Percentiles rank a stretch among this genome's conserved stretches.
Conservation (phyloP, 2,888 invertebrate species). For the Eristalinus aeneus region DNA sequence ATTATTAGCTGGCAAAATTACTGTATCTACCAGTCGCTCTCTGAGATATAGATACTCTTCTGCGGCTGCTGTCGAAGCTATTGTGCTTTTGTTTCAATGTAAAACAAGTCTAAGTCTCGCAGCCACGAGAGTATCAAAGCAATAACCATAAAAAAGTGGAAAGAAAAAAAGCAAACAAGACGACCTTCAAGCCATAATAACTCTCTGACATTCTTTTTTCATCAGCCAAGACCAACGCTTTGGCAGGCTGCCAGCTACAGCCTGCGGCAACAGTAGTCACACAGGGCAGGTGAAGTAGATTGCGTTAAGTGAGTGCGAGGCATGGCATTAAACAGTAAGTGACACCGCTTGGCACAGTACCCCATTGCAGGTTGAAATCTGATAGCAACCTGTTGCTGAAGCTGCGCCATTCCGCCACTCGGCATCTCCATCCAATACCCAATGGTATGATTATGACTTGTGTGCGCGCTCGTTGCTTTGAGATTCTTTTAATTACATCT, state of each 20-base stretch:
- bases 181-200: conserved; percentile 67
- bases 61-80: conserved; percentile 11
- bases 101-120: conserved; percentile 48
- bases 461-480: conserved; percentile 31
- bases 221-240: conserved; percentile 37
- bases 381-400: conserved; percentile 41
- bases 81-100: conserved; percentile 53
- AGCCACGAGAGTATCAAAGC: conserved; percentile 38
- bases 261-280: conserved; percentile 8
- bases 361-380: conserved; percentile 55
- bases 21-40: neutral
- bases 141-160: conserved; percentile 44
- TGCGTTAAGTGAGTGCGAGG: conserved; percentile 60
- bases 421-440: conserved; percentile 55
- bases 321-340: conserved; percentile 50
- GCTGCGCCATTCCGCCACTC: neutral
- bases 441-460: conserved; percentile 64
- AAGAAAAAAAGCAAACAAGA: conserved; percentile 50
- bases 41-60: neutral
- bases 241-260: conserved; percentile 41
- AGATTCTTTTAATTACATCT: conserved; percentile 45
- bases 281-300: conserved; percentile 49
- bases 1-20: conserved; percentile 30
- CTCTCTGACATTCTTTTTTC: conserved; percentile 62
- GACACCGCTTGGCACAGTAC: conserved; percentile 61